Conservation (phyloP, 2,888 invertebrate species). For the Arctia plantaginis region DNA sequence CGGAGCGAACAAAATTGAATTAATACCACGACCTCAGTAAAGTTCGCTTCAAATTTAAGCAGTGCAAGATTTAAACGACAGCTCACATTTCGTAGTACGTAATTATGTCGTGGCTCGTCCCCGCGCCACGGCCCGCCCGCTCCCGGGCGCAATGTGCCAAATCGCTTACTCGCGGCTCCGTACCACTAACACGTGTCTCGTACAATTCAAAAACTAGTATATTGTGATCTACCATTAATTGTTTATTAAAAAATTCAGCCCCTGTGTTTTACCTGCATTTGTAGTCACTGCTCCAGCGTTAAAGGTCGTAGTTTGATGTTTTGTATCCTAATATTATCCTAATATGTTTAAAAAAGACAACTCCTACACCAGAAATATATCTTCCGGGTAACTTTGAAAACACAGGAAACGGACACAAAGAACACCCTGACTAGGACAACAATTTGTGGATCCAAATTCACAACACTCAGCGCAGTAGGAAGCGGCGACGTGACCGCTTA, state of each 20-base stretch:
- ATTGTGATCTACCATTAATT: conserved; percentile 23
- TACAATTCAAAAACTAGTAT: conserved; percentile 38
- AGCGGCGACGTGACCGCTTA: no score
- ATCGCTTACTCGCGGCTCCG: conserved; percentile 82
- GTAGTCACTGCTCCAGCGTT: no score
- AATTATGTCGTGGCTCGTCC: conserved; percentile 79
- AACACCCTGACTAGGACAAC: no score
- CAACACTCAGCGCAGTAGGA: no score
- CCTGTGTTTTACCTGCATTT: neutral
- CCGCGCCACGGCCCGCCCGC: conserved; percentile 65
- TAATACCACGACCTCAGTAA: conserved; percentile 73
- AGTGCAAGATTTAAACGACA: conserved; percentile 84
- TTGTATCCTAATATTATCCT: no score
- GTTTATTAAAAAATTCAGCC: conserved; percentile 8
- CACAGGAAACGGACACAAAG: no score
- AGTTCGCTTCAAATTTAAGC: conserved; percentile 82
- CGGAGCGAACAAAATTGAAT: conserved; percentile 74
- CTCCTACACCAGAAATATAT: no score
- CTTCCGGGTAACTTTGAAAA: no score
- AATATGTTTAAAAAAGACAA: no score
- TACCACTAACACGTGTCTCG: conserved; percentile 65
- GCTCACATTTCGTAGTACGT: conserved; percentile 82
- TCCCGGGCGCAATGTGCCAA: conserved; percentile 82
- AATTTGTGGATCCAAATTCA: no score
- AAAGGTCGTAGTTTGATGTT: neutral